Conservation (phyloP, 2,888 invertebrate species). For the Pyrrhia umbra region DNA sequence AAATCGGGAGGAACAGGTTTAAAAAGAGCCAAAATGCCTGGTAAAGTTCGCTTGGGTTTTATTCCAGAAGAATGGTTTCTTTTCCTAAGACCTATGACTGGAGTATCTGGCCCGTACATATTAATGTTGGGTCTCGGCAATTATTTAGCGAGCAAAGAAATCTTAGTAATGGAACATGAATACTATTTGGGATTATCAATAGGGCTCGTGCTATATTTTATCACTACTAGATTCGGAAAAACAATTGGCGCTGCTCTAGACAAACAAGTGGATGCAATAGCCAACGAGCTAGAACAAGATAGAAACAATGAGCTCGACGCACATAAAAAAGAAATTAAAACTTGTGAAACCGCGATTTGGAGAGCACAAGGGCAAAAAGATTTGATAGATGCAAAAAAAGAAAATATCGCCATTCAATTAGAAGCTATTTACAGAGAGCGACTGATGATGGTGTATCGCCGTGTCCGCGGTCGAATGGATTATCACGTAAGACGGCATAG, state of each 20-base stretch:
- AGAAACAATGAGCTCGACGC: conserved; percentile 87
- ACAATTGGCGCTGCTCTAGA: conserved; percentile 91
- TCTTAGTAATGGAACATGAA: conserved; percentile 97
- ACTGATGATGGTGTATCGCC: conserved; percentile 85
- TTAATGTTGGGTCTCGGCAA: conserved; percentile 94
- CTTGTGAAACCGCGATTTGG: conserved; percentile 93
- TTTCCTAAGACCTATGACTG: conserved; percentile 97
- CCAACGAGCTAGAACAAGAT: conserved; percentile 85
- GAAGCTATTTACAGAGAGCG: conserved; percentile 96
- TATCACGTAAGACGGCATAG: conserved; percentile 96
- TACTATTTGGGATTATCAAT: conserved; percentile 94
- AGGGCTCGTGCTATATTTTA: conserved; percentile 89
- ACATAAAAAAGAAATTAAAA: conserved; percentile 88
- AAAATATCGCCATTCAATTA: conserved; percentile 97
- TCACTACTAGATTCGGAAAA: conserved; percentile 93
- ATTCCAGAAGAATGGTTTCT: conserved; percentile 91
- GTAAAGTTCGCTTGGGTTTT: conserved; percentile 90
- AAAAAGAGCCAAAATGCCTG: conserved; percentile 70
- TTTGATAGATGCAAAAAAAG: conserved; percentile 95
- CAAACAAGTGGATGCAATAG: conserved; percentile 91
- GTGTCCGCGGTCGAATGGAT: conserved; percentile 95
- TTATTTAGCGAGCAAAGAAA: conserved; percentile 97
- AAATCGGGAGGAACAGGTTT: conserved; percentile 23
- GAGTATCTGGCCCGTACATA: conserved; percentile 96
- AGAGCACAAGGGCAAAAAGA: conserved; percentile 93